Base-by-base conservation (phyloP, 2,888 invertebrate genomes). In the Limnephilus lunatus region DNA sequence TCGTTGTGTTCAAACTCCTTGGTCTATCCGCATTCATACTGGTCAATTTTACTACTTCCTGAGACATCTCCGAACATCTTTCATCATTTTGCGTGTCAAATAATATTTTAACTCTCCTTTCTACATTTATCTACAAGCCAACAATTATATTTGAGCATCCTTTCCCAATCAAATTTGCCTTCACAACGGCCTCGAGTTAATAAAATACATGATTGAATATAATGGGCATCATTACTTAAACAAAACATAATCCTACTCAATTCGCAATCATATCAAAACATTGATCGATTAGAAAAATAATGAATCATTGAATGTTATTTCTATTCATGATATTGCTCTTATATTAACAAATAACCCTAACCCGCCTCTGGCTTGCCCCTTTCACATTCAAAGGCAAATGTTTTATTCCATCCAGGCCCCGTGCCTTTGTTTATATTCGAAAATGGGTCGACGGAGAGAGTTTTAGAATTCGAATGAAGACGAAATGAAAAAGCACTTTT, bases 401-500 rank as follows among this genome's bases (percentile, higher is more conserved):
- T 80, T 88, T 44, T 86, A 48, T 86, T 88, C 80, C 31, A 25
- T 81, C 35, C 80, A 89, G 80, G 80, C 81, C n/a, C 30, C n/a
- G 80, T 68, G n/a, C 80, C 88, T 89, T 89, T 89, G 80, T 89
- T 89, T 89, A 89, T 91, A 86, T 81, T 91, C 44, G 81, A 91
- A 91, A 82, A 88, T 80, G 88, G 91, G 91, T 86, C 91, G 86
- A 48, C 32, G 19, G 80, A 48, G 86, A 81, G 85, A 88, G 87
- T 88, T 85, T 88, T 81, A 91, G 82, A 91, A 81, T 91, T 85
- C 82, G 91, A 91, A 88, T 87, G 87, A 91, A 82, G 82, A 80
- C 35, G 85, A 85, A 85, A 81, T 44, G 53, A 44, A 68, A 80
- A 86, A 83, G 81, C 83, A 32, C 80, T 91, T 92, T 92, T 91